Percentiles rank a stretch among this genome's conserved stretches.
These are phyloP conservation scores for Coelopa frigida DNA, from an alignment of 1,140 invertebrate genomes.

Conservation along the genomic window DNA sequence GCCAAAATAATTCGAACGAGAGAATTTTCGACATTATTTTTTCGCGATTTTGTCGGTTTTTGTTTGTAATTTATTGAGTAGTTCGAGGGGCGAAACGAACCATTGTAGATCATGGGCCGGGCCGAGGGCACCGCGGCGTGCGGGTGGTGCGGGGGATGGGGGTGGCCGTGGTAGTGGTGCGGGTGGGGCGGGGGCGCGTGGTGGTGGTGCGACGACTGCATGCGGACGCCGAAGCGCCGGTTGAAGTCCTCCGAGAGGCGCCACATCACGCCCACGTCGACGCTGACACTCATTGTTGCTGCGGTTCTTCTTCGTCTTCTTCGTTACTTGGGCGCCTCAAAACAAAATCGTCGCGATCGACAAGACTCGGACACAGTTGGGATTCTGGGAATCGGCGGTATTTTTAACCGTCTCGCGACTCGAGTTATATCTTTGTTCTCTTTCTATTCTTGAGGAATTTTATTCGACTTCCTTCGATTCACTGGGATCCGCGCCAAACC, in stretches of 20 bases:
- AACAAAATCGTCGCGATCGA: too few relatives aligned
- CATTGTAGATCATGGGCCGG: slow-evolving; percentile 48
- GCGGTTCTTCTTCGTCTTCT: slow-evolving; percentile 5
- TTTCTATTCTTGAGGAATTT: neutral
- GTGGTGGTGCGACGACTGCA: slow-evolving; percentile 37
- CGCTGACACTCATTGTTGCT: slow-evolving; percentile 38
- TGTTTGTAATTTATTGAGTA: neutral
- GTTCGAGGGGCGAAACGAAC: slow-evolving; percentile 19
- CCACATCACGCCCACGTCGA: slow-evolving; percentile 45
- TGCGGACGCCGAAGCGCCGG: slow-evolving; percentile 38
- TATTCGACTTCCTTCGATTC: neutral
- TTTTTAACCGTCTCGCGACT: too few relatives aligned
- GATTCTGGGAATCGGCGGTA: too few relatives aligned
- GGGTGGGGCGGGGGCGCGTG: slow-evolving; percentile 7
- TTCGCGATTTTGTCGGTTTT: neutral
- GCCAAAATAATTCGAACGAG: too few relatives aligned
- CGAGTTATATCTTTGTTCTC: slow-evolving; percentile 5
- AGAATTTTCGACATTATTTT: neutral
- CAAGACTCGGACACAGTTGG: too few relatives aligned
- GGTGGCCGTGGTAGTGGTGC: slow-evolving; percentile 26
- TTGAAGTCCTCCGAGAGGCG: slow-evolving; percentile 44
- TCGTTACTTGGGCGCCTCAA: neutral
- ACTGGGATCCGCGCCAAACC: slow-evolving; percentile 13
- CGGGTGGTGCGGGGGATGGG: slow-evolving; percentile 25
- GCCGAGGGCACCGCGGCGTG: slow-evolving; percentile 19